Evolutionary conservation across 1,140 invertebrate genomes (phyloP).

Genomic region (Drosophila baimaii): DNA sequence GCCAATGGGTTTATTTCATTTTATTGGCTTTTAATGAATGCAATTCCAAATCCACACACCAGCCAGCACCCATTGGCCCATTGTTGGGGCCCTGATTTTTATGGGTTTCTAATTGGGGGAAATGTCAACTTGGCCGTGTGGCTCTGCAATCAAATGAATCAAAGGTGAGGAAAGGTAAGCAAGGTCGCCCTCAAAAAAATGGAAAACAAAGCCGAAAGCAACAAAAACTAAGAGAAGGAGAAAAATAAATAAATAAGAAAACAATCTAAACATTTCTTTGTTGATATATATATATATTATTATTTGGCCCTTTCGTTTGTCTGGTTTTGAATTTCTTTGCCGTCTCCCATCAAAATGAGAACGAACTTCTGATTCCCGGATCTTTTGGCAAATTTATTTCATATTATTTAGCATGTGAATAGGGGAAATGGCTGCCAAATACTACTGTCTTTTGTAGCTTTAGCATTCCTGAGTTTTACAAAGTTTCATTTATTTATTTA

Average conservation of each 20-base stretch:
- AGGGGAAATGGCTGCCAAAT: background rate
- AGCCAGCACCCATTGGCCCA: too few species aligned
- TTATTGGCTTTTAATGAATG: slow-evolving; percentile 75
- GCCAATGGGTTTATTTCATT: slow-evolving; percentile 77
- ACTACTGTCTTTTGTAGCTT: background rate
- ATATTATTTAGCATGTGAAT: slow-evolving; percentile 37
- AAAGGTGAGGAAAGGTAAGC: slow-evolving; percentile 40
- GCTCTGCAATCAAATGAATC: slow-evolving; percentile 18
- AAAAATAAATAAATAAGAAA: slow-evolving; percentile 15
- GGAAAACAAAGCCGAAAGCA: background rate
- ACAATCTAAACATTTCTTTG: slow-evolving; percentile 2
- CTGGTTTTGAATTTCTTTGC: background rate
- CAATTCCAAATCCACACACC: slow-evolving; percentile 47
- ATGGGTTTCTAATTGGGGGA: slow-evolving; percentile 64
- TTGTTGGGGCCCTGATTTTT: slow-evolving; percentile 47
- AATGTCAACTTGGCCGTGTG: slow-evolving; percentile 12
- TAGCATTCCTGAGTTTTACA: background rate
- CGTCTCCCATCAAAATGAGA: background rate
- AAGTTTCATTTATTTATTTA: background rate
- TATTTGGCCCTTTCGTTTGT: background rate
- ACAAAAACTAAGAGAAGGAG: slow-evolving; percentile 5
- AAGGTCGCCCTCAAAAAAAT: slow-evolving; percentile 44
- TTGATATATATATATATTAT: background rate
- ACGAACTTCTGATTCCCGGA: background rate
- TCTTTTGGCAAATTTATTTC: background rate